Conservation (phyloP, 2,888 invertebrate species). For the Ypsolopha scabrella region DNA sequence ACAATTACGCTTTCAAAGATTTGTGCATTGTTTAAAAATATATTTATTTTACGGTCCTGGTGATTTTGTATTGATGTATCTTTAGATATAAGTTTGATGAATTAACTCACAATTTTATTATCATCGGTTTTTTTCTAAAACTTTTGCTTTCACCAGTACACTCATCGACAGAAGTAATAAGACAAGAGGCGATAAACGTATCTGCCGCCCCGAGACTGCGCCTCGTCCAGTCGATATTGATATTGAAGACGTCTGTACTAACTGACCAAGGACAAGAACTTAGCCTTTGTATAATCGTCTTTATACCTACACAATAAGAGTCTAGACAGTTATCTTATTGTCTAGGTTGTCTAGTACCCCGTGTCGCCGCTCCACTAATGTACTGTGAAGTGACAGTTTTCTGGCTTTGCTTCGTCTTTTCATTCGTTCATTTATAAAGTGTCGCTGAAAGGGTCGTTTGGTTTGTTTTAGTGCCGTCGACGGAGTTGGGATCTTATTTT, state of each 20-base stretch:
- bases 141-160: slow-evolving; percentile 18
- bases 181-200: slow-evolving; percentile 25
- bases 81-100: too few relatives aligned
- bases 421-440: slow-evolving; percentile 16
- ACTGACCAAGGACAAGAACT: slow-evolving; percentile 7
- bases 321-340: too few relatives aligned
- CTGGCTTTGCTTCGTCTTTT: slow-evolving; percentile 9
- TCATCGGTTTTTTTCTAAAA: neutral
- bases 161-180: slow-evolving; percentile 17
- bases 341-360: too few relatives aligned
- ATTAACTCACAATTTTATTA: too few relatives aligned
- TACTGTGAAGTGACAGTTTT: slow-evolving; percentile 29
- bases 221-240: slow-evolving; percentile 27
- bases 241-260: slow-evolving; percentile 43
- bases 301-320: too few relatives aligned
- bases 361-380: slow-evolving; percentile 18
- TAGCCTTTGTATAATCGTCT: too few relatives aligned
- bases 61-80: too few relatives aligned
- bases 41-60: too few relatives aligned
- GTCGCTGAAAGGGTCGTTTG: slow-evolving; percentile 4
- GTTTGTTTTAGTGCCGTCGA: neutral
- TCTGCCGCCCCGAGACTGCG: slow-evolving; percentile 6
- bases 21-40: too few relatives aligned
- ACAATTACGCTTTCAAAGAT: too few relatives aligned
- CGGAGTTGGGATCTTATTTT: neutral